Conservation (phyloP, 2,888 invertebrate genomes). For the Ethmia dodecea region DNA sequence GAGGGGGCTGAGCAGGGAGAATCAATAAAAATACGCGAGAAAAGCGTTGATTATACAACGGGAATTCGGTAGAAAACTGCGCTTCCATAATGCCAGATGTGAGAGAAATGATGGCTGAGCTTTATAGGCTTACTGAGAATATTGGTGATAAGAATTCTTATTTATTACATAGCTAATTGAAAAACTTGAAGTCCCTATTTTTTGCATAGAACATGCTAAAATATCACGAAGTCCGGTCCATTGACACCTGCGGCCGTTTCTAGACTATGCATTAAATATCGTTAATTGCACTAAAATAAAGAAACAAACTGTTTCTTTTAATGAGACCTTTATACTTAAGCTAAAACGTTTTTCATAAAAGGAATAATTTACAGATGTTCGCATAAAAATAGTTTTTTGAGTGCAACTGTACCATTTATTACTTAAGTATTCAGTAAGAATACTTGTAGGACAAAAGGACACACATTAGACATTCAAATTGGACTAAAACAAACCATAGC, state of each 20-base stretch:
- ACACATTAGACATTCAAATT: slow-evolving; percentile 66
- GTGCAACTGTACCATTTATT: no score
- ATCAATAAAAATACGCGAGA: slow-evolving; percentile 77
- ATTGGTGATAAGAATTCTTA: slow-evolving; percentile 8
- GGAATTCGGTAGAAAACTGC: slow-evolving; percentile 60
- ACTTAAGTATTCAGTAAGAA: no score
- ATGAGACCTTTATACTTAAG: no score
- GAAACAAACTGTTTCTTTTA: no score
- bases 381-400: no score
- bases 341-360: no score
- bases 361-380: no score
- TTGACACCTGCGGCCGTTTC: not conserved
- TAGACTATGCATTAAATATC: no score
- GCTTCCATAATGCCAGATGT: slow-evolving; percentile 54
- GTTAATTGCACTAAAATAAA: no score
- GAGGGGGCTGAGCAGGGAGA: slow-evolving; percentile 50
- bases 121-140: slow-evolving; percentile 28
- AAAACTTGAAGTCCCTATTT: not conserved
- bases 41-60: slow-evolving; percentile 75
- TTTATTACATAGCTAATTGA: slow-evolving; percentile 9
- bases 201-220: not conserved
- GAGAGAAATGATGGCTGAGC: slow-evolving; percentile 42
- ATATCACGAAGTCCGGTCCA: not conserved
- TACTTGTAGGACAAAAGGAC: slow-evolving; percentile 39
- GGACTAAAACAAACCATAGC: slow-evolving; percentile 52